phyloP scores from a whole-genome alignment of 1,140 invertebrate species.

The Lamellibrachia luymesi region DNA sequence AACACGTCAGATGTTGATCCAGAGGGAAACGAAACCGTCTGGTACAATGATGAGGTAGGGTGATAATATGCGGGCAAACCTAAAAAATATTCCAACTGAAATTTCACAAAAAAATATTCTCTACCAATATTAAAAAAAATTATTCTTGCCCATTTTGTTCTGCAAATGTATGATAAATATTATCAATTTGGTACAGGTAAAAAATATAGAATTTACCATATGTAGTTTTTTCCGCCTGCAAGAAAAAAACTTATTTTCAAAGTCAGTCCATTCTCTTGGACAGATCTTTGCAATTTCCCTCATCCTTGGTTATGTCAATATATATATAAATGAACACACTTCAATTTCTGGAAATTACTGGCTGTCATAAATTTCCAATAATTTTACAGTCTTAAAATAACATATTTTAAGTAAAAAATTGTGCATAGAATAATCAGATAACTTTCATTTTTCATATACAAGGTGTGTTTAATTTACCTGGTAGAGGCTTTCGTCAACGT shows the following conservation, averaged over 20 bases:
- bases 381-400: too few relatives aligned
- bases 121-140: background rate
- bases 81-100: background rate
- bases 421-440: too few relatives aligned
- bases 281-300: too few relatives aligned
- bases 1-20: conserved; percentile 49
- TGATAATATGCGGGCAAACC: background rate
- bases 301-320: too few relatives aligned
- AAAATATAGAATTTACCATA: background rate
- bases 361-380: too few relatives aligned
- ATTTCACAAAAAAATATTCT: background rate
- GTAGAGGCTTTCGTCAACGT: too few relatives aligned
- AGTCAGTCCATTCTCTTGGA: too few relatives aligned
- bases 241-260: background rate
- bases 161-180: background rate
- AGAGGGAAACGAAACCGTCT: conserved; percentile 42
- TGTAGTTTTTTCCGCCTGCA: background rate
- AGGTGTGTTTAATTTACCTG: too few relatives aligned
- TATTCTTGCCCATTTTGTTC: background rate
- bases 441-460: too few relatives aligned
- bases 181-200: background rate
- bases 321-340: too few relatives aligned
- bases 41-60: conserved; percentile 31
- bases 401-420: too few relatives aligned
- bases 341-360: too few relatives aligned